Evolutionary conservation across 2,797 vertebrate genomes (phyloP), one percentile per base, ranked within the genome.

Genomic region (Hydrolagus colliei): DNA sequence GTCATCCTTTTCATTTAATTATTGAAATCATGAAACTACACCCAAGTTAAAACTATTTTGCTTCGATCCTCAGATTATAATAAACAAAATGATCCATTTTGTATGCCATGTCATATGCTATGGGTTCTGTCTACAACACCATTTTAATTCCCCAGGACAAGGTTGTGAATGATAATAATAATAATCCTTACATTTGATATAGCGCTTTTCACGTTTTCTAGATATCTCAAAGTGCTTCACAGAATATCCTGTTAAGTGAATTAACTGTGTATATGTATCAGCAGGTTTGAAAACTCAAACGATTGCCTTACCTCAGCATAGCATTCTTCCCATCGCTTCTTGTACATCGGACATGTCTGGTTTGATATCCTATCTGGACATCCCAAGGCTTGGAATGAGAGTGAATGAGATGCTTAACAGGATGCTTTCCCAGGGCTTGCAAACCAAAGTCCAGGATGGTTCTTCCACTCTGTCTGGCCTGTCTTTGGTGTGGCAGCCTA

Each of bases 321-420:
- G 92, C 91, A 1, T 92, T 96, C 87, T 91, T 95, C 18, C 98
- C 97, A 11, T 99, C 96, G 2, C 92, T 97, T 85, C 95, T 90
- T 3, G 94, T 92, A 86, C 98, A 99, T 87, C 95, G 94, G 75
- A 97, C 93, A 87, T 96, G 95, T 86, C 97, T 91, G 0, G 93
- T 96, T 88, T 96, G 97, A 91, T 96, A 97, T 3, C 98, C 98
- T 0, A 98, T 94, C 89, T 98, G 95, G 85, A 95, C 74, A 73
- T 95, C 92, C 94, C 92, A 91, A 0, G 89, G 87, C 88, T 91
- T 92, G 0, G 92, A 89, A 27, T 0, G 90, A 0, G 87, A 90
- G 9, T 93, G 91, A 8, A 88, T 90, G 65, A 92, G 91, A 7
- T 91, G 87, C 2, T 89, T 92, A 0, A 93, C 88, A 0, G 90